Evolutionary conservation across 2,113 vertebrate genomes (phyloP).

Genomic region (Sylvietta virens): DNA sequence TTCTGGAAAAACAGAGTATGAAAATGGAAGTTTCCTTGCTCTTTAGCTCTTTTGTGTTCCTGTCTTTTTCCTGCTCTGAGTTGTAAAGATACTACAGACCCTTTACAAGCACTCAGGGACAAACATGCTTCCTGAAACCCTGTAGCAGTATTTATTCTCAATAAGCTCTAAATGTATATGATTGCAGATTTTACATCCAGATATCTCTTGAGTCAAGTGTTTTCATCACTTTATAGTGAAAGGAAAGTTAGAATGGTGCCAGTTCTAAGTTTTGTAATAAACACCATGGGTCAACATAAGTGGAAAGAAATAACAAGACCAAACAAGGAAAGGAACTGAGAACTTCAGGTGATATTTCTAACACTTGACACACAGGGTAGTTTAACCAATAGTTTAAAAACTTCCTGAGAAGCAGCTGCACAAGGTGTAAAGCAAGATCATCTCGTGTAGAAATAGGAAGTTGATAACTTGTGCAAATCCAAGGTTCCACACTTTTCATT

Average conservation of each 20-base stretch:
- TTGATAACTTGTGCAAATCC: neutral
- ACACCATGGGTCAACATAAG: neutral
- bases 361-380: neutral
- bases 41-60: neutral
- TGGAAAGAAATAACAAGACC: neutral
- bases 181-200: neutral
- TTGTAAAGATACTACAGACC: neutral
- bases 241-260: neutral
- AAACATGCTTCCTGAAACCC: neutral
- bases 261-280: neutral
- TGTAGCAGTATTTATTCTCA: neutral
- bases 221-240: neutral
- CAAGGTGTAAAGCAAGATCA: neutral
- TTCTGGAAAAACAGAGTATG: neutral
- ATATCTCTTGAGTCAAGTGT: accelerated
- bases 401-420: neutral
- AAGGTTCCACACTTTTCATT: neutral
- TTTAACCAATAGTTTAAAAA: neutral
- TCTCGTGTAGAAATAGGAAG: neutral
- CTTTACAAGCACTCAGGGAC: neutral
- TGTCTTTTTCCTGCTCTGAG: neutral
- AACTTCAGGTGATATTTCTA: neutral
- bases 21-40: neutral
- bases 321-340: neutral
- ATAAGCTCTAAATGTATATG: neutral